Evolutionary conservation across 23 tunicate genomes (phyloP).

Genomic region (Halocynthia aurantium): DNA sequence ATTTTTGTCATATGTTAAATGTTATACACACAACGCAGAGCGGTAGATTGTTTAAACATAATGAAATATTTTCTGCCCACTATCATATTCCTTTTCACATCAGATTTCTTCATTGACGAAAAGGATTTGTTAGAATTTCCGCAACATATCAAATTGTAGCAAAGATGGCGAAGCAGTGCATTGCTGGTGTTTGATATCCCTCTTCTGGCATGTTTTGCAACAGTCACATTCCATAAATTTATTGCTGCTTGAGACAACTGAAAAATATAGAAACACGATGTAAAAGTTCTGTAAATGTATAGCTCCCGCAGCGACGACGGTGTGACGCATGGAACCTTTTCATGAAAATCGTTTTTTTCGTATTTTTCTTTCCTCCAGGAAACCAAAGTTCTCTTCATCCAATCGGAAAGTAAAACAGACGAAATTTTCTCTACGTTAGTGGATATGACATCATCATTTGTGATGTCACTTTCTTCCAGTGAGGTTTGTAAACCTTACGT

Average conservation of each 20-base stretch:
- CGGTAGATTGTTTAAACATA: background rate
- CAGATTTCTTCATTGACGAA: background rate
- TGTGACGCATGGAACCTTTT: no score
- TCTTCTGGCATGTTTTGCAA: conserved; percentile 38
- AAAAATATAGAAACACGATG: background rate
- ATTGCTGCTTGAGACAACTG: conserved; percentile 50
- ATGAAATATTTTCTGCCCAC: background rate
- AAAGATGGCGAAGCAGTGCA: conserved; percentile 50
- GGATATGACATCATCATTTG: no score
- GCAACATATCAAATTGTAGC: conserved; percentile 38
- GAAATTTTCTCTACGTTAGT: no score
- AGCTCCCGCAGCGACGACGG: no score
- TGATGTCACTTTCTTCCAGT: no score
- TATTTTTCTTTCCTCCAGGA: no score
- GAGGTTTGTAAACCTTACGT: no score
- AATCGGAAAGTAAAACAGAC: no score
- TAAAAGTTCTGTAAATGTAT: no score
- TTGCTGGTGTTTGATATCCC: conserved; percentile 6
- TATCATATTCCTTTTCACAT: background rate
- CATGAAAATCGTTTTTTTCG: no score
- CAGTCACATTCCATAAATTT: conserved; percentile 58
- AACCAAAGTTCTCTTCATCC: no score
- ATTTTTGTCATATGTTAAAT: background rate
- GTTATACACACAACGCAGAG: background rate
- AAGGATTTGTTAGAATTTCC: background rate